Percentiles rank a stretch among this genome's conserved stretches.
Conservation (phyloP, 1,140 invertebrate genomes). For the Habropoda laboriosa region DNA sequence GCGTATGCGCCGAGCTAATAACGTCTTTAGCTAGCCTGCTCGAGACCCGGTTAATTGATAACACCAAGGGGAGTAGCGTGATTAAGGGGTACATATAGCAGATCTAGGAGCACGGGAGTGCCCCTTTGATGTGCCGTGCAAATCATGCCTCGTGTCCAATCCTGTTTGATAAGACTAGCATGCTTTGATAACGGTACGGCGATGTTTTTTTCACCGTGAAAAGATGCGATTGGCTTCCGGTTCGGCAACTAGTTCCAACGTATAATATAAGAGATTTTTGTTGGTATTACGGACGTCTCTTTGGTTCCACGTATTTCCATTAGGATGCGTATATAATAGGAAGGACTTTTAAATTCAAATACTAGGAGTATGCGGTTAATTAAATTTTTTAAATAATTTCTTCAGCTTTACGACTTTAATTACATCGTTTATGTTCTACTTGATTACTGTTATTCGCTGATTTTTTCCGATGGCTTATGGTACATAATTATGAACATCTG, state of each 20-base stretch:
- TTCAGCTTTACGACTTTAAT: too few species aligned
- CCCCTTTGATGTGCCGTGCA: constrained; percentile 24
- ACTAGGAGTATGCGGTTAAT: too few species aligned
- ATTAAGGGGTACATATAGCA: constrained; percentile 22
- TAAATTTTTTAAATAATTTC: too few species aligned
- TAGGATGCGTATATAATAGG: too few species aligned
- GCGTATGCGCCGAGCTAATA: constrained; percentile 13
- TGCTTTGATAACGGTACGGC: background rate
- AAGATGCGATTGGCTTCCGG: background rate
- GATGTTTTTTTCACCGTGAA: background rate
- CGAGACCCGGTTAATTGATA: constrained; percentile 30
- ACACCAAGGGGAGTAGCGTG: constrained; percentile 20
- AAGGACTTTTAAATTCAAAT: too few species aligned
- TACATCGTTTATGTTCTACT: too few species aligned
- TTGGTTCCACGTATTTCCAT: too few species aligned
- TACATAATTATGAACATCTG: too few species aligned
- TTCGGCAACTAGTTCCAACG: background rate
- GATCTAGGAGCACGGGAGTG: constrained; percentile 9
- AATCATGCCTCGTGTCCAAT: background rate
- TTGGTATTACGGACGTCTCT: too few species aligned
- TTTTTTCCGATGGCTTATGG: too few species aligned
- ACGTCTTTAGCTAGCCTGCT: constrained; percentile 21
- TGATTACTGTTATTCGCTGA: too few species aligned
- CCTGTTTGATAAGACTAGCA: constrained; percentile 3
- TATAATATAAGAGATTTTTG: too few species aligned